Base-by-base conservation (phyloP, 1,140 invertebrate species). In the Drosophila nebulosa region DNA sequence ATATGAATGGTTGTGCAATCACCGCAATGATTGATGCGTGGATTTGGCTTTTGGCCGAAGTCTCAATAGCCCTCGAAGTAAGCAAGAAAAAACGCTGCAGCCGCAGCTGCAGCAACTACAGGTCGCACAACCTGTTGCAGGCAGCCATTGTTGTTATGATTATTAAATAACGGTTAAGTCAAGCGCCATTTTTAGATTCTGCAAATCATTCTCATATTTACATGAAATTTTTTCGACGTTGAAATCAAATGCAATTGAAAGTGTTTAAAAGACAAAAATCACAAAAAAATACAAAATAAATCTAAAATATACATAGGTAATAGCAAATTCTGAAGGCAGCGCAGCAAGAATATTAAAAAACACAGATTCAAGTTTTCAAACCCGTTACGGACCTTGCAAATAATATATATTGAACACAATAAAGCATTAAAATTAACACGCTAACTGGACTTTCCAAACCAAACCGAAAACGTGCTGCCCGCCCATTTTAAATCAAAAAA, bases 81-180 rank as follows among this genome's bases (percentile, higher is more conserved):
- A 77, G 70, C 27, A 55, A 60, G 76, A 69, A 71, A 80, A 71
- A 64, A 53, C 35, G 21, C 0, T 26, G 59, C 10, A 50, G 32
- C 5, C 42, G 55, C 27, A 64, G 69, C 42, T 69, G 72, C 51
- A 74, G 72, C 14, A 30, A 30, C 26, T 32, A 2, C 26, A 30
- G 1, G 30, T 32, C 1, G 30, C 30, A 32, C 24, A 24, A 24
- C 24, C 3, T 64, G 60, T 57, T 36, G 69, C 50, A 64, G 32
- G 70, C 66, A 61, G 68, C 72, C 46, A 69, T 74, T 62, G 64
- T 59, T 74, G 57, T 73, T 84, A 42, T 77, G 81, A 71, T 83
- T 86, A 81, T 86, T 86, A 83, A 86, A 86, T 88, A 86, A 83
- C 81, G 74, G 83, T 88, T 83, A 88, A 88, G 65, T 67, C 81